Base-by-base conservation (phyloP, 2,888 invertebrate genomes). In the Mamestra brassicae region DNA sequence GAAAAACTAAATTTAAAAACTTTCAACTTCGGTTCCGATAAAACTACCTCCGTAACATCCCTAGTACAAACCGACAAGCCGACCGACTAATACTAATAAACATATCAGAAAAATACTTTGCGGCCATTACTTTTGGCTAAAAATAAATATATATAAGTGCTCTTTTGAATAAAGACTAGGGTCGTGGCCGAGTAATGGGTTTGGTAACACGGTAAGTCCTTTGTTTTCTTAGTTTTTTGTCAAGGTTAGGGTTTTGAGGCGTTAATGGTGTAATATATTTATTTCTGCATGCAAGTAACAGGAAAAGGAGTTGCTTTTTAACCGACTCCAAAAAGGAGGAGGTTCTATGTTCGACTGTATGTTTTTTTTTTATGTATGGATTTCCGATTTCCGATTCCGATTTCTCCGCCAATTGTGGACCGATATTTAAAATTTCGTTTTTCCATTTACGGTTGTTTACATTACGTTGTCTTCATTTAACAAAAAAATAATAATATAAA, bases 1-100 rank as follows among this genome's bases (percentile, higher is more conserved):
- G 45, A 45, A 1, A 45, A 42, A 42, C 6, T 38, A 6, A 42
- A 7, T 4, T 38, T 38, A 5, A 42, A 42, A 42, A 42, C 6
- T 8, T 42, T 7, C 42, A 7, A 42, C 42, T 42, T 8, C 45
- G 45, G 45, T 45, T 45, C 11, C 45, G 11, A 45, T 11, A 45
- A 45, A 11, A 10, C 11, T 1, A 45, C 45, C 50, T 50, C 50
- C 4, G 4, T 50, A 4, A 15, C 50, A 50, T 15, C 50, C n/a
- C 36, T 45, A 72, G 63, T 55, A 67, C 65, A 65, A 67, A 58
- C 65, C 66, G 34, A 26, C 76, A 58, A 42, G 5, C 42, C 15
- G 50, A 79, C 62, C 15, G 54, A 45, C 15, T 45, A n/a, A 62
- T 26, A 61, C 50, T 55, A 82, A 80, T 82, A 82, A 80, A 82